These are phyloP conservation scores for Pycnomerus fuliginosus DNA, from an alignment of 2,888 invertebrate species.

Conservation along the genomic window DNA sequence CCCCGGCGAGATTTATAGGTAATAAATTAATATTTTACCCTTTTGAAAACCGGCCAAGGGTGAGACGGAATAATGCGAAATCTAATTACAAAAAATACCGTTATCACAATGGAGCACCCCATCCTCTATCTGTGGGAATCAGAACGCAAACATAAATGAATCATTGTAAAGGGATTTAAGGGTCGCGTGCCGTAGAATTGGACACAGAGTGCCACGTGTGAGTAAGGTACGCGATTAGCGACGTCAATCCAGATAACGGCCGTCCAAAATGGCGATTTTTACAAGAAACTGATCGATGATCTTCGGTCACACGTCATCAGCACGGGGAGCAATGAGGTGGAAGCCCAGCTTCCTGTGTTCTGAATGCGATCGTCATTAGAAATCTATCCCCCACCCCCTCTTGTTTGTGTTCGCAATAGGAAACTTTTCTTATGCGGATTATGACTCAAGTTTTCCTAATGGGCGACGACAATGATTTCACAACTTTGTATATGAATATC, in stretches of 20 bases:
- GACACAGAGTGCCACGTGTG: constrained; percentile 45
- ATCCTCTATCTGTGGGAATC: constrained; percentile 47
- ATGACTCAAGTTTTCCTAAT: constrained; percentile 29
- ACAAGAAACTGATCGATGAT: constrained; percentile 42
- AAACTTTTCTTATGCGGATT: constrained; percentile 33
- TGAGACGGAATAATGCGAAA: constrained; percentile 27
- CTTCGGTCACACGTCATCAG: constrained; percentile 45
- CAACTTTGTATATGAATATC: constrained; percentile 30
- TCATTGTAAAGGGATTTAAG: constrained; percentile 48
- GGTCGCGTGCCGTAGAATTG: constrained; percentile 47
- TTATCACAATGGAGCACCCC: constrained; percentile 22
- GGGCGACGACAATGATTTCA: constrained; percentile 26
- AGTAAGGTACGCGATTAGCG: constrained; percentile 49
- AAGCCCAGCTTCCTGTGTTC: constrained; percentile 43
- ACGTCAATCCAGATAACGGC: too few species aligned
- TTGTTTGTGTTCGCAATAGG: constrained; percentile 29
- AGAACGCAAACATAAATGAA: constrained; percentile 46
- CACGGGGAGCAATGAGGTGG: constrained; percentile 44
- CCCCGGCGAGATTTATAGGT: constrained; percentile 13
- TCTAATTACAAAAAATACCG: constrained; percentile 44
- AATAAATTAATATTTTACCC: constrained; percentile 24
- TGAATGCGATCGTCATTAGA: constrained; percentile 18
- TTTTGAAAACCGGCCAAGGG: constrained; percentile 11
- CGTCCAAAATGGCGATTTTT: too few species aligned
- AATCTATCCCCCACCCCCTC: constrained; percentile 14